phyloP scores from a whole-genome alignment of 2,113 vertebrate species.

The Eudorcas thomsonii region DNA sequence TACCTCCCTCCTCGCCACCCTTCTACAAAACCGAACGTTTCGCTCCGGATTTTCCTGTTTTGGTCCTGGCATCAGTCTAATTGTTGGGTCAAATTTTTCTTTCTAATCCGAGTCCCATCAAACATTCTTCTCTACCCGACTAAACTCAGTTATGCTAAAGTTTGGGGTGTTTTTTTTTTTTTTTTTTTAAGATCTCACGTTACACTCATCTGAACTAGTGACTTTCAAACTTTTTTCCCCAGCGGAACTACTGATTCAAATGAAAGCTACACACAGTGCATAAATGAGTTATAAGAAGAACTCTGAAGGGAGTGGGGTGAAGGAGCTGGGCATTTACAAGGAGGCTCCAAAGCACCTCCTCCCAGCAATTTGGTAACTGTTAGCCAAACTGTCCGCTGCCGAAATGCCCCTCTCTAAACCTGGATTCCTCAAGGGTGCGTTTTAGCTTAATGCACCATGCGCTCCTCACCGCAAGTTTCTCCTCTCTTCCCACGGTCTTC shows the following conservation, averaged over 20 bases:
- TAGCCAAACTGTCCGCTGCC: not conserved
- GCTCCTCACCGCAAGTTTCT: not conserved
- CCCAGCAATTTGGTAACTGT: not conserved
- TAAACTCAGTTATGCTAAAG: conserved; percentile 29
- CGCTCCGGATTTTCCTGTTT: not conserved
- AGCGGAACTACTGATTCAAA: conserved; percentile 37
- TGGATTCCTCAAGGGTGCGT: not conserved
- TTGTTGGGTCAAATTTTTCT: not conserved
- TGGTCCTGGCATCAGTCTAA: not conserved
- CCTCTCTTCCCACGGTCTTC: not conserved
- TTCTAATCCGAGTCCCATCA: not conserved
- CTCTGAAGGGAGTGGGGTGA: not conserved
- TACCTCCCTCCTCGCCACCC: not conserved
- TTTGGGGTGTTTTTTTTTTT: not conserved
- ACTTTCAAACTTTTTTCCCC: conserved; percentile 23
- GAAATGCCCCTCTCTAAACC: not conserved
- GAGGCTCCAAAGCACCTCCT: not conserved
- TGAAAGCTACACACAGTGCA: not conserved
- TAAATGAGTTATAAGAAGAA: not conserved
- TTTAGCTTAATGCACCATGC: not conserved
- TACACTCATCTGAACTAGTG: conserved; percentile 19
- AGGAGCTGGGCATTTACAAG: not conserved
- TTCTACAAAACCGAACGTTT: not conserved
- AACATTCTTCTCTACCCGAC: not conserved
- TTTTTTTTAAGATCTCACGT: not conserved